Percentiles rank a stretch among this genome's conserved stretches.
phyloP scores from a whole-genome alignment of 2,888 invertebrate species.

The Drosophila limbata region DNA sequence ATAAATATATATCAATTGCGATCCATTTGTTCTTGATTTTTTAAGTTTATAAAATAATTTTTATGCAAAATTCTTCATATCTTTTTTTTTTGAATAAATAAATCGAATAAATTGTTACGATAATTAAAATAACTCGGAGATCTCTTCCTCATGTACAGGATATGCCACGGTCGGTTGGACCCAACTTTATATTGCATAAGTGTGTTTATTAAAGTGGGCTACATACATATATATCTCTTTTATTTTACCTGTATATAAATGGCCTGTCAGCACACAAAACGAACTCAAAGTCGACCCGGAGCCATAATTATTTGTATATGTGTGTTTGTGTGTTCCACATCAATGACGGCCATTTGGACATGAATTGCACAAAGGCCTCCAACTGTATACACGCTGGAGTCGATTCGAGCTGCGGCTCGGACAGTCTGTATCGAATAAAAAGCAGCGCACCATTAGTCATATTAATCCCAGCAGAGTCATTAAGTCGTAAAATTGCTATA shows the following conservation, averaged over 20 bases:
- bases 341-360: constrained; percentile 58
- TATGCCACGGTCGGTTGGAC: constrained; percentile 20
- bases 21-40: too few species aligned
- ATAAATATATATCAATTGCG: too few species aligned
- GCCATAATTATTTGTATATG: constrained; percentile 65
- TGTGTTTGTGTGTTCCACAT: constrained; percentile 18
- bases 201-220: constrained; percentile 9
- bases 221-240: constrained; percentile 25
- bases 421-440: constrained; percentile 59
- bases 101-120: too few species aligned
- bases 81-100: not conserved
- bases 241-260: constrained; percentile 52
- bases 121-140: too few species aligned
- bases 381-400: constrained; percentile 14
- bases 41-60: too few species aligned
- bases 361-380: constrained; percentile 72
- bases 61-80: not conserved
- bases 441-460: constrained; percentile 78
- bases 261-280: constrained; percentile 72
- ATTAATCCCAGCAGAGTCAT: constrained; percentile 81
- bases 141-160: not conserved
- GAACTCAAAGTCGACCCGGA: constrained; percentile 46
- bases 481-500: constrained; percentile 76
- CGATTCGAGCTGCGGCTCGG: constrained; percentile 23
- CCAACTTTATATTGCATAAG: not conserved